phyloP scores from a whole-genome alignment of 1,140 invertebrate species.

The Solenopsis invicta region DNA sequence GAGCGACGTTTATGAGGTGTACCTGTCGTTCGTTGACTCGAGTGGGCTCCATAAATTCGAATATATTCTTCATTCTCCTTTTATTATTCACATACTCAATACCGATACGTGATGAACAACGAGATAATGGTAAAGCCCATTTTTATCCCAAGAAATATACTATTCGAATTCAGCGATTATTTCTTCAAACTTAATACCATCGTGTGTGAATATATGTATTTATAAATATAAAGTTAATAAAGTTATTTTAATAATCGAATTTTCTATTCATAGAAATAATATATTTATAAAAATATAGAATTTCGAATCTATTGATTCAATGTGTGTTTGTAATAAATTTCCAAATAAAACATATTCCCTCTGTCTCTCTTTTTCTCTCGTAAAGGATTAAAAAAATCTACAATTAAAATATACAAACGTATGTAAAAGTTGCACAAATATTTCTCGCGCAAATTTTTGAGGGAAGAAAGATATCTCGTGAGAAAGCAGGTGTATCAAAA shows the following conservation, averaged over 20 bases:
- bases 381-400: not conserved
- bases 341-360: too few relatives aligned
- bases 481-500: not conserved
- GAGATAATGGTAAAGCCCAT: not conserved
- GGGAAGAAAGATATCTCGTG: not conserved
- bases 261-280: not conserved
- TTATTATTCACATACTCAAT: not conserved
- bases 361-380: too few relatives aligned
- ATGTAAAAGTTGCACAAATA: not conserved
- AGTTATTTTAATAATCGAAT: not conserved
- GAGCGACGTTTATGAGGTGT: constrained; percentile 40
- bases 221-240: not conserved
- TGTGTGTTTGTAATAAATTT: not conserved
- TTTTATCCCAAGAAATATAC: not conserved
- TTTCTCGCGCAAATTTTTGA: not conserved
- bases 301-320: not conserved
- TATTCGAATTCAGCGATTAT: not conserved
- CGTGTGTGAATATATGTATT: not conserved
- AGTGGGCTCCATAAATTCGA: constrained; percentile 27
- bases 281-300: not conserved
- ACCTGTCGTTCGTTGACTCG: constrained; percentile 31
- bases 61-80: not conserved
- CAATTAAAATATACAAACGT: not conserved
- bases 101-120: not conserved
- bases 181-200: not conserved